phyloP scores from a whole-genome alignment of 2,797 vertebrate species.

The Eremophila alpestris region DNA sequence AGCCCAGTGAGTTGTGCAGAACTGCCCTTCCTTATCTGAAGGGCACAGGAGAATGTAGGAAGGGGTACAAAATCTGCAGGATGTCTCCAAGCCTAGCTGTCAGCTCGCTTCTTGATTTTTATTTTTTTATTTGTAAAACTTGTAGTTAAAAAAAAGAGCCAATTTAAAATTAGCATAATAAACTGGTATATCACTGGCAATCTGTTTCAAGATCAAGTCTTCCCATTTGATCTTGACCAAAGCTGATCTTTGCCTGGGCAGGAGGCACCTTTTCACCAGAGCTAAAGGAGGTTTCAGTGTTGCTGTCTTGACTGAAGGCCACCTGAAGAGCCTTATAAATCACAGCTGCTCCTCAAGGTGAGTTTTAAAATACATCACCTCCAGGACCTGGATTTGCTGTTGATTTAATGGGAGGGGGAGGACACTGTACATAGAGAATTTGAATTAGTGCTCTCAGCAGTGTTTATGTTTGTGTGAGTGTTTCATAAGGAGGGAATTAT shows the following conservation, averaged over 20 bases:
- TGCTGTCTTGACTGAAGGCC: not conserved
- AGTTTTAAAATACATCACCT: not conserved
- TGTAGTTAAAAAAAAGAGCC: fast-evolving
- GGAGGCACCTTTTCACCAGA: not conserved
- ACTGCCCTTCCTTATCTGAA: not conserved
- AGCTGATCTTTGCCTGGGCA: not conserved
- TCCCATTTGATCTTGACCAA: not conserved
- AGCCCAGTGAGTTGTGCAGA: not conserved
- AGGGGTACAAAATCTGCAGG: not conserved
- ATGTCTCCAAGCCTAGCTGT: not conserved
- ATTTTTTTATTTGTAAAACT: not conserved
- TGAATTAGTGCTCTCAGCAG: not conserved
- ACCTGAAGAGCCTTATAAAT: not conserved
- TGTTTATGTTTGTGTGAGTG: not conserved
- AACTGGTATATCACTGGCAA: not conserved
- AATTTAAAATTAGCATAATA: not conserved
- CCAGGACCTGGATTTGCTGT: not conserved
- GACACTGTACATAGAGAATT: not conserved
- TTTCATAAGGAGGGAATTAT: not conserved
- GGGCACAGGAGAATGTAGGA: not conserved
- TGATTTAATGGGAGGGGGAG: not conserved
- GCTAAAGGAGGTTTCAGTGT: not conserved
- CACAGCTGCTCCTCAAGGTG: not conserved
- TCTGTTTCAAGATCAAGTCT: not conserved
- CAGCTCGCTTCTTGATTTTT: not conserved